Evolutionary conservation across 1,140 invertebrate genomes (phyloP), one percentile per base, ranked within the genome.

Genomic region (Drosophila rufa): DNA sequence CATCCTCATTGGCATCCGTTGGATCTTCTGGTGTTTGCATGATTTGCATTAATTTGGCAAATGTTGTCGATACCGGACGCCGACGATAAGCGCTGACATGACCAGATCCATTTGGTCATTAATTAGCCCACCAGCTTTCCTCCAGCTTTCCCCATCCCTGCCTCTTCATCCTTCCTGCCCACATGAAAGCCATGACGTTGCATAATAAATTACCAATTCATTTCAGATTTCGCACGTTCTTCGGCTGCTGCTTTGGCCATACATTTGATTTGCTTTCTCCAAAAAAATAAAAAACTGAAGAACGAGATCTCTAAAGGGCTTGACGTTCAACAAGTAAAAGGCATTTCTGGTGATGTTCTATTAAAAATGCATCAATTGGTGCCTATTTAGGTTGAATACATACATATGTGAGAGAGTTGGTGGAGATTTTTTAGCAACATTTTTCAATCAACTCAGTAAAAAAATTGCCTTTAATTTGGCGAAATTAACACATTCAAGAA

Each of bases 31-130:
- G 73, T 80, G 78, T 73, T 82, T 60, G 81, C 85, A 89, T 89
- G 85, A 89, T 89, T 89, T 89, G 85, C 85, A 89, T 89, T 89
- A 89, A 89, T 89, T 89, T 90, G 81, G 85, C 85, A 89, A 89
- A 90, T 75, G 86, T 89, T 90, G 78, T 90, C 85, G 79, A 89
- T 85, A 79, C 69, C 83, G 83, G 60, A 80, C 77, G 83, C 85
- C 68, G 67, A 59, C 80, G 83, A 87, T 87, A 87, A 89, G 83
- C 84, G 85, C 82, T 80, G 85, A 91, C 86, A 90, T 79, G 82
- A 66, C 78, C 81, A 77, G 82, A 73, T 79, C 68, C 68, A 76
- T 81, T 89, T 85, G 85, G 86, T 80, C 86, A 89, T 89, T 90
- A 89, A 89, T 89, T 89, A 89, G 85, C 85, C 85, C 80, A 81